Base-by-base conservation (phyloP, 92 coral and sea anemone genomes). In the Heteractis magnifica region DNA sequence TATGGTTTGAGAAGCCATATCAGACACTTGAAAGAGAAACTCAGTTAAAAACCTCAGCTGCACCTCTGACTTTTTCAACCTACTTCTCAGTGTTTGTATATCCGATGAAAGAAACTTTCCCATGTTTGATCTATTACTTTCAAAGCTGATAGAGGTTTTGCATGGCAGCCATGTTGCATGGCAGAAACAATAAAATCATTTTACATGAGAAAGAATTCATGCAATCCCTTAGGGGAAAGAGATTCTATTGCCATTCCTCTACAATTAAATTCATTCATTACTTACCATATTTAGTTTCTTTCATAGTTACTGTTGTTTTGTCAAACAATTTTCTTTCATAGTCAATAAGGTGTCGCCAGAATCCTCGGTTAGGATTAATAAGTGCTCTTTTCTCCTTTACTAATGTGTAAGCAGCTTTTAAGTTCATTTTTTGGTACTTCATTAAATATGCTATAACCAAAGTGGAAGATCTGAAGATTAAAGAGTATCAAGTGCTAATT, bases 361-460 rank as follows among this genome's bases (percentile, higher is more conserved):
- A 97, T 10, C 99, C 99, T 87, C 85, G 14, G 56, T 97, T 97
- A 51, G 99, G 99, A 72, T 98, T 89, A 71, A 94, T 92, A 72
- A 97, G 88, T 19, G 92, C 83, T 76, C 99, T 82, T 79, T 88
- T 94, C 12, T 86, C 34, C 56, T 94, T 90, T 48, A 96, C 99
- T 80, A 90, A 79, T 10, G 84, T 26, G 72, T 96, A 96, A 23
- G 99, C 94, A 85, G 94, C 99, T 56, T 90, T 83, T 0, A 96
- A 86, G 51, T 79, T 84, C 91, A 96, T 87, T 79, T 77, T 92
- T 68, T 92, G 93, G 81, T 96, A 89, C 79, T 96, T 96, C 99
- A 96, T 96, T 15, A 96, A 78, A 77, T 96, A 96, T n/a, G 99
- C 99, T 6, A 96, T 83, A 6, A 96, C 95, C 20, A 96, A 87